Base-by-base conservation (phyloP, 2,797 vertebrate species). In the Sebastes hubbsi region DNA sequence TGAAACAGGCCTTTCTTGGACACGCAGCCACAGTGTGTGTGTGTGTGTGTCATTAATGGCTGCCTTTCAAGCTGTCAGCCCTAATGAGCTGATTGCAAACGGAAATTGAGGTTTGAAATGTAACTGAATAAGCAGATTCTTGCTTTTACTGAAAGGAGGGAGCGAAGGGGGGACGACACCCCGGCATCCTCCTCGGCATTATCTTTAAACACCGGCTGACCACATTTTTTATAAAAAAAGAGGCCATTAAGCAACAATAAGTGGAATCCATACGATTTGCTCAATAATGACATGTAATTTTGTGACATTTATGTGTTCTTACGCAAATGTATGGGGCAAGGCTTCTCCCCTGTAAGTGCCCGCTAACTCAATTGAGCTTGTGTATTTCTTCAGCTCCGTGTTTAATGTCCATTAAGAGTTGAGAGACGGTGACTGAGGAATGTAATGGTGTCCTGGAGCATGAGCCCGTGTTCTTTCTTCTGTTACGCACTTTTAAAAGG, bases 401-500 rank as follows among this genome's bases (percentile, higher is more conserved):
- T 94, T 95, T 95, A 94, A 95, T 92, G 93, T 92, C 91, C 95
- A 95, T 95, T 95, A 94, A 84, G 94, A 92, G 88, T 91, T 82
- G 88, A 91, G 89, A 88, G 87, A 86, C 89, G 78, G 88, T 84
- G 90, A 87, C 90, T 68, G 85, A 91, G 84, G 80, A 86, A 89
- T 72, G 81, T 91, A 85, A 90, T 90, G 88, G 89, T 67, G 81
- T 88, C 87, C 83, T 60, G 81, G 64, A 82, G 80, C 86, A 81
- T 75, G n/a, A 52, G 61, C 56, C 60, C 42, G 55, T 29, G 14
- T 18, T 46, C 13, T 62, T 86, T 71, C 14, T 56, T n/a, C 42
- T 24, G 25, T 22, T 82, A 70, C 38, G 13, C 52, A 74, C 87
- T 81, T 83, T 64, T 62, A 74, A 83, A 86, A 86, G 76, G 75